Conservation (phyloP, 2,113 vertebrate genomes). For the Gasterosteus nipponicus region DNA sequence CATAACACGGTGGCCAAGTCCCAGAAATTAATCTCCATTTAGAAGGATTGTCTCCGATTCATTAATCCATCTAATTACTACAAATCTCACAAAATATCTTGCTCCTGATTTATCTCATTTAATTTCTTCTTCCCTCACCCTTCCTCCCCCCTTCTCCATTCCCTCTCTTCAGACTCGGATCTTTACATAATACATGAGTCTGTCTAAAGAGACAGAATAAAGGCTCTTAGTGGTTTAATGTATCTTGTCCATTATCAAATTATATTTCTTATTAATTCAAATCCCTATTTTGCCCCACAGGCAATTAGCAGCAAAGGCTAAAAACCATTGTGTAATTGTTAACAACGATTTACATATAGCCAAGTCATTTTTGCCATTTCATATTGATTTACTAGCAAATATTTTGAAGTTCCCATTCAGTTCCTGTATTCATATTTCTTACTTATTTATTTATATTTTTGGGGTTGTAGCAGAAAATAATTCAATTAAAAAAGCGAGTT, state of each 20-base stretch:
- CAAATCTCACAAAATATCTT: conserved; percentile 69
- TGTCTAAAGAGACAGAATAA: conserved; percentile 61
- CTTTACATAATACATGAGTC: conserved; percentile 74
- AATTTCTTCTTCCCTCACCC: conserved; percentile 23
- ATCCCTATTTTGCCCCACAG: conserved; percentile 18
- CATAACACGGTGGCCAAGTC: conserved; percentile 66
- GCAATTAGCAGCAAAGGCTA: conserved; percentile 37
- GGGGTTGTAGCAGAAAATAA: not conserved
- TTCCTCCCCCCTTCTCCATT: not conserved
- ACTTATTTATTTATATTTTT: not conserved
- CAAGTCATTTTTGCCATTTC: conserved; percentile 16
- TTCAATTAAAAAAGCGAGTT: conserved; percentile 5
- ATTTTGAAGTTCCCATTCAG: conserved; percentile 8
- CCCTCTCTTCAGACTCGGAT: conserved; percentile 59
- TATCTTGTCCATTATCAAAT: conserved; percentile 76
- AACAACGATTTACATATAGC: conserved; percentile 21
- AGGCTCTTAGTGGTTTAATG: conserved; percentile 67
- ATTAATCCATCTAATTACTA: conserved; percentile 75
- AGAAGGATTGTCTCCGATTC: conserved; percentile 64
- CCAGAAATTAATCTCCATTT: conserved; percentile 76
- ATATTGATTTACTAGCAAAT: conserved; percentile 28
- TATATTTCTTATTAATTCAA: conserved; percentile 68
- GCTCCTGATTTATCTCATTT: conserved; percentile 60
- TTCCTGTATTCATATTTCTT: conserved; percentile 4
- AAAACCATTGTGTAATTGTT: conserved; percentile 31